Evolutionary conservation across 2,888 invertebrate species (phyloP).

Genomic region (Zeuzera pyrina): DNA sequence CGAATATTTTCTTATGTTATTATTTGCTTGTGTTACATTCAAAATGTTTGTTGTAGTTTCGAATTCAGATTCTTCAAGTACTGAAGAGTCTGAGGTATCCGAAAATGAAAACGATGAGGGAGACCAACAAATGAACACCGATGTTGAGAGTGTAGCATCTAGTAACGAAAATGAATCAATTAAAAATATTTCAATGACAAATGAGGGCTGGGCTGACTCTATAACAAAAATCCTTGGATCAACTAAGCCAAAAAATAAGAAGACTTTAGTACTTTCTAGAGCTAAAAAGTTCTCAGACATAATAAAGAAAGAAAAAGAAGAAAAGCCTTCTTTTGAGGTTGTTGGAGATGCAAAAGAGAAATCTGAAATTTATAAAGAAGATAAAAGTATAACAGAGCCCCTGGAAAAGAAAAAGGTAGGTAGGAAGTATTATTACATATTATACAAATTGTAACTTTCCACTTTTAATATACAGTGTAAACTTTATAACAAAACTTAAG

Average conservation of each 20-base stretch:
- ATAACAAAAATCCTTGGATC: slow-evolving; percentile 84
- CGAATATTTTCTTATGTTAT: background rate
- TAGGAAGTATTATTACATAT: too few species aligned
- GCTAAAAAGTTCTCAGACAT: slow-evolving; percentile 81
- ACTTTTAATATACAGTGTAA: too few species aligned
- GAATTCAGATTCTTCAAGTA: slow-evolving; percentile 38
- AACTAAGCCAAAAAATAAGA: slow-evolving; percentile 82
- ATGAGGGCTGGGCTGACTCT: slow-evolving; percentile 87
- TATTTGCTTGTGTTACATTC: background rate
- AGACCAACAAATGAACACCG: too few species aligned
- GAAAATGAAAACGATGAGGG: slow-evolving; percentile 29
- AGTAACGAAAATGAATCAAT: slow-evolving; percentile 18
- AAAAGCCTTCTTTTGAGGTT: slow-evolving; percentile 77
- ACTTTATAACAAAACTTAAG: too few species aligned
- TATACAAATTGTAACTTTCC: too few species aligned
- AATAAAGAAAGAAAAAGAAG: slow-evolving; percentile 51
- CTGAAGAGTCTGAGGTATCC: slow-evolving; percentile 33
- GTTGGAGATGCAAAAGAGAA: slow-evolving; percentile 71
- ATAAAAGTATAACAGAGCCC: slow-evolving; percentile 30
- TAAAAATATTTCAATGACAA: slow-evolving; percentile 45
- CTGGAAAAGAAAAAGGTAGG: slow-evolving; percentile 49
- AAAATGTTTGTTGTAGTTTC: slow-evolving; percentile 27
- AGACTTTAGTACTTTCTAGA: slow-evolving; percentile 82
- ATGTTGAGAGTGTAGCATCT: slow-evolving; percentile 21
- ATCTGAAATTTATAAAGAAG: slow-evolving; percentile 39